Evolutionary conservation across 1,140 invertebrate genomes (phyloP).

Genomic region (Caenorhabditis tropicalis): DNA sequence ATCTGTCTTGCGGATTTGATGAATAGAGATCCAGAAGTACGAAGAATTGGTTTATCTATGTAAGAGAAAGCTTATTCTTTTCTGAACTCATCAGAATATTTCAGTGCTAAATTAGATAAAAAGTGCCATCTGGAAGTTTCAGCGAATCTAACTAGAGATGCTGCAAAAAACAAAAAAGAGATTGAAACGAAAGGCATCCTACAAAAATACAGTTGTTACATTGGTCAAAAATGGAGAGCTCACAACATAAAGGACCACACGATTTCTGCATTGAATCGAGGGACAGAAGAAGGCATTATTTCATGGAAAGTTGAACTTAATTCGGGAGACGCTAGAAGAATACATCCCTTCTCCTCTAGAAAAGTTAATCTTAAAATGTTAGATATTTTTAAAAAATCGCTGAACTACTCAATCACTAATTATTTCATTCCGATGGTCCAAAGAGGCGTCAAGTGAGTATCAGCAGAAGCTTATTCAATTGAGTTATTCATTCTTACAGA

Average conservation of each 20-base stretch:
- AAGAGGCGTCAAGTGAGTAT: constrained; percentile 20
- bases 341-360: neutral
- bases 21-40: neutral
- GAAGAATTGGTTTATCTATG: too few species aligned
- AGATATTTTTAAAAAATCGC: neutral
- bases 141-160: neutral
- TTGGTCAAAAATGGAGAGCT: neutral
- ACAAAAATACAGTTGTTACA: neutral
- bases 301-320: neutral
- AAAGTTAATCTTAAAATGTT: neutral
- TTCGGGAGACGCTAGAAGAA: neutral
- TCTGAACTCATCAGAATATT: neutral
- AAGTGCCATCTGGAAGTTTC: neutral
- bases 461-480: constrained; percentile 56
- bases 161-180: neutral
- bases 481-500: neutral
- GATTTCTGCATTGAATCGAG: neutral
- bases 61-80: too few species aligned
- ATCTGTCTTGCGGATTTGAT: constrained; percentile 14
- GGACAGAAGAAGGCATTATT: constrained; percentile 14
- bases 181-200: neutral
- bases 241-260: neutral
- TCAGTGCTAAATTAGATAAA: neutral
- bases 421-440: constrained; percentile 24
- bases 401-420: neutral